Base-by-base conservation (phyloP, 2,797 vertebrate genomes). In the Avahi laniger region DNA sequence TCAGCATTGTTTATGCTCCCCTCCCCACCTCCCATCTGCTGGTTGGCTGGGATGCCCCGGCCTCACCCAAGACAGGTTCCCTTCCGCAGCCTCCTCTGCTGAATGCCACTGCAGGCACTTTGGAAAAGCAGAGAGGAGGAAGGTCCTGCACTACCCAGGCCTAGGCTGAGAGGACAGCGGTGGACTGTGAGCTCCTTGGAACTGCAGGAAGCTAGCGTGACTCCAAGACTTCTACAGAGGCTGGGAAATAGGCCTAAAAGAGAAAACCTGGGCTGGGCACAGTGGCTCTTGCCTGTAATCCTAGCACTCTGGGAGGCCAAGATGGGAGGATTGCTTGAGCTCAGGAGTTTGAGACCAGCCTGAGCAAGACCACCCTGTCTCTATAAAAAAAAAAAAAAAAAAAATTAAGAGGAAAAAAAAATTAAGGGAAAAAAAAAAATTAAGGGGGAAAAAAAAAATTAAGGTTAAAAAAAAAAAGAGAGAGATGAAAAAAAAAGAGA, bases 31-130 rank as follows among this genome's bases (percentile, higher is more conserved):
- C 59, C 33, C 46, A 7, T 48, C 69, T 61, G 38, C 65, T 22
- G 24, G 26, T 30, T 91, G 92, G 83, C 86, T 70, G 46, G 70
- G 70, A 52, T 28, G 46, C 26, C 26, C 15, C 9, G 24, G 65
- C 89, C 92, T 87, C 46, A 88, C 63, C 48, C 92, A 75, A 30
- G 57, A 43, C 33, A 75, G n/a, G 82, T 97, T 75, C 69, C 18
- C n/a, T 81, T 95, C 30, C 38, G 26, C 18, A 70, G 33, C n/a
- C 41, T 92, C 20, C 17, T 79, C 72, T 75, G 82, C 67, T 54
- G 41, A 43, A 52, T 2, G 20, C 52, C 7, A 22, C 88, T 12
- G 24, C 30, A 11, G 17, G 22, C 8, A 4, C 26, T 69, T 76
- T 48, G 81, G 87, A 50, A 90, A 73, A 72, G 78, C 22, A 50